These are phyloP conservation scores for Numenius phaeopus DNA, from an alignment of 2,797 vertebrate genomes.

Conservation along the genomic window DNA sequence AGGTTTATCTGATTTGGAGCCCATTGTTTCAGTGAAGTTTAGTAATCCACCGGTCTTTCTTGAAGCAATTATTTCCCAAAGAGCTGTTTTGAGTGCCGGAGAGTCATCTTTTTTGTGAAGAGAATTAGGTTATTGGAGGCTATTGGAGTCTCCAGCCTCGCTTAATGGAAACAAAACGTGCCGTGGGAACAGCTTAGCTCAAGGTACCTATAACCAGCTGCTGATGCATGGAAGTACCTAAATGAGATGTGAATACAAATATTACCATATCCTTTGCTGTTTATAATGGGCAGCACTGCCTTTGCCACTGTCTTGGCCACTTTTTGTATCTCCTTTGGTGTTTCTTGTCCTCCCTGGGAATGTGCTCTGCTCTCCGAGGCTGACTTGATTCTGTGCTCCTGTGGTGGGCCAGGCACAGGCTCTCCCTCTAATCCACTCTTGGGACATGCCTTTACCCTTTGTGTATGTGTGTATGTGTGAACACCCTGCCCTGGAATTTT, in stretches of 20 bases:
- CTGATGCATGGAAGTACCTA: background rate
- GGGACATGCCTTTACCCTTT: background rate
- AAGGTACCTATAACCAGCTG: background rate
- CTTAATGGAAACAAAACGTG: background rate
- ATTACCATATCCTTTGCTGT: background rate
- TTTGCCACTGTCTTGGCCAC: background rate
- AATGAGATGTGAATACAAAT: background rate
- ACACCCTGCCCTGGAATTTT: conserved; percentile 34
- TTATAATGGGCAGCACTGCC: background rate
- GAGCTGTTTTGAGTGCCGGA: background rate
- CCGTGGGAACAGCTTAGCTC: background rate
- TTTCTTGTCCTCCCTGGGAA: background rate
- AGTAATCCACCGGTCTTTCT: background rate
- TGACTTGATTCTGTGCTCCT: background rate
- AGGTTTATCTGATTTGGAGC: background rate
- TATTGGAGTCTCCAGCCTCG: background rate
- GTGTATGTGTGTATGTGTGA: background rate
- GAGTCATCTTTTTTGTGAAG: background rate
- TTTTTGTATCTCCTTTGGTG: background rate
- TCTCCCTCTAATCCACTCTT: background rate
- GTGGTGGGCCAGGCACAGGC: background rate
- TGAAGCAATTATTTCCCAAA: background rate
- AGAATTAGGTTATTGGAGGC: background rate
- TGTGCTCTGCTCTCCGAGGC: background rate
- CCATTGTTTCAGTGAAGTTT: background rate